Evolutionary conservation across 2,113 vertebrate species (phyloP).

Genomic region (Trinectes maculatus): DNA sequence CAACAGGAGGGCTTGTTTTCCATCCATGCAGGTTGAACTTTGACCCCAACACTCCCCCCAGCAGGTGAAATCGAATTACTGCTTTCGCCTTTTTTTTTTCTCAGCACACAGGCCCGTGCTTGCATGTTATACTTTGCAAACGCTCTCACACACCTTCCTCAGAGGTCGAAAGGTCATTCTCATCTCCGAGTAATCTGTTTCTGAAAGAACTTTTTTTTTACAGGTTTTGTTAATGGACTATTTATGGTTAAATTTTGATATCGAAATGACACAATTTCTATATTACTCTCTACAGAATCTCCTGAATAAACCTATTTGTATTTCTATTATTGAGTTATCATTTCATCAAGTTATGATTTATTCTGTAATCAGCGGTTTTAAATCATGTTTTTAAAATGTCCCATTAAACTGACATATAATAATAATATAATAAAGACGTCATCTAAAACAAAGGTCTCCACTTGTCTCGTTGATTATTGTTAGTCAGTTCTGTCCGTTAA

Average conservation of each 20-base stretch:
- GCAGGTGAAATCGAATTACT: conserved; percentile 43
- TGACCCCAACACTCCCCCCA: conserved; percentile 15
- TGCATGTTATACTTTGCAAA: conserved; percentile 37
- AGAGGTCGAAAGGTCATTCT: conserved; percentile 35
- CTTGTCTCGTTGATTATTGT: conserved; percentile 4
- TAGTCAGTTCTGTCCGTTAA: conserved; percentile 10
- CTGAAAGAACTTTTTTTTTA: conserved; percentile 11
- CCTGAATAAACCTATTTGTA: too few species aligned
- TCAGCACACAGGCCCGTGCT: conserved; percentile 14
- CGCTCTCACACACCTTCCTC: conserved; percentile 20
- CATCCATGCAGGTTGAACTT: conserved; percentile 40
- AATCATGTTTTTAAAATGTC: background rate
- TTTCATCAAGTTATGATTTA: too few species aligned
- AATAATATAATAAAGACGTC: background rate
- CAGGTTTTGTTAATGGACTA: too few species aligned
- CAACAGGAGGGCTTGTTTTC: conserved; percentile 43
- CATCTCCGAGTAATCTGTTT: conserved; percentile 6
- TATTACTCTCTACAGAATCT: too few species aligned
- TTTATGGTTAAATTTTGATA: too few species aligned
- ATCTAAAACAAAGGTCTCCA: background rate
- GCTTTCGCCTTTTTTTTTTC: conserved; percentile 40
- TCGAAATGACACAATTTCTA: too few species aligned
- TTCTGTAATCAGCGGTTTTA: too few species aligned
- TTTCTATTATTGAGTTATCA: too few species aligned
- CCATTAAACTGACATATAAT: background rate